Conservation (phyloP, 2,113 vertebrate species). For the Ptyas mucosa region DNA sequence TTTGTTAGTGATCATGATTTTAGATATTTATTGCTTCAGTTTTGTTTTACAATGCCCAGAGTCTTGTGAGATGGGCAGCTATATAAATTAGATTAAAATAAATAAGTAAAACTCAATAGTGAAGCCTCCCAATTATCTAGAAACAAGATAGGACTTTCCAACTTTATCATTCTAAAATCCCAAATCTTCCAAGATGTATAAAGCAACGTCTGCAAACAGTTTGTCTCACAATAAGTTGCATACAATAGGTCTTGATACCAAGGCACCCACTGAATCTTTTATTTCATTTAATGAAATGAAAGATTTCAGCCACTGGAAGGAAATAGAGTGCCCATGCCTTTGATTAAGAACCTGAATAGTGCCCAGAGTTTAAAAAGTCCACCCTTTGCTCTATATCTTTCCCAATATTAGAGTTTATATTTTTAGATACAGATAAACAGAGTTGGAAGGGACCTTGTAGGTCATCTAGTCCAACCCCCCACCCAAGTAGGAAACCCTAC, state of each 20-base stretch:
- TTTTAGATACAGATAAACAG: neutral
- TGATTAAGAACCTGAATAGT: neutral
- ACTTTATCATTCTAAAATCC: neutral
- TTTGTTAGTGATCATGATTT: too few species aligned
- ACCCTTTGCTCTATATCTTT: neutral
- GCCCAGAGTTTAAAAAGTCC: neutral
- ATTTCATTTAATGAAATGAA: neutral
- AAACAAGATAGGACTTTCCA: neutral
- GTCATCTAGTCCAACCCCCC: too few species aligned
- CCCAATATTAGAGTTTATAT: neutral
- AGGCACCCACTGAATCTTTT: neutral
- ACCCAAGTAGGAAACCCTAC: too few species aligned
- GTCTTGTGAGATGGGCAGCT: too few species aligned
- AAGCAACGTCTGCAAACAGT: neutral
- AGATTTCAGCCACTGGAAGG: neutral
- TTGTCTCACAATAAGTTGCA: neutral
- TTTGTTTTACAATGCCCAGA: too few species aligned
- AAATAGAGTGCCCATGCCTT: neutral
- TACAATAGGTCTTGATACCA: neutral
- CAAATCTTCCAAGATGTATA: neutral
- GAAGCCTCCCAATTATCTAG: neutral
- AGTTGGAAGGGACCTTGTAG: too few species aligned
- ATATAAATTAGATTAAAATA: too few species aligned
- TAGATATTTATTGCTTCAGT: too few species aligned
- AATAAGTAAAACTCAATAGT: neutral